Evolutionary conservation across 2,797 vertebrate genomes (phyloP).

Genomic region (Salmo trutta): DNA sequence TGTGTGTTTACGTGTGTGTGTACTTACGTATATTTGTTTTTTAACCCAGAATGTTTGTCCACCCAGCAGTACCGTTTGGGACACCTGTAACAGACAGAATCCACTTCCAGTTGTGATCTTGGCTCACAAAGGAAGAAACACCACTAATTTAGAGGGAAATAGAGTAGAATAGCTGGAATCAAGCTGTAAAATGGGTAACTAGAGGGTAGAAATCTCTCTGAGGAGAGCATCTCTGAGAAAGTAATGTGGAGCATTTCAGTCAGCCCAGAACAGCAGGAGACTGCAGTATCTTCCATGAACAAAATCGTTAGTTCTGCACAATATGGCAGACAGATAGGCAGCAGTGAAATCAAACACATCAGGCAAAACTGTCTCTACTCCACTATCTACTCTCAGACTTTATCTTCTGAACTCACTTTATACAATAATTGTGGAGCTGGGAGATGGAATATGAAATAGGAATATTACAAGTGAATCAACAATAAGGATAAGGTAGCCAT

Average conservation of each 20-base stretch:
- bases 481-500: neutral
- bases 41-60: too few relatives aligned
- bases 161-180: constrained; percentile 41
- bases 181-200: constrained; percentile 50
- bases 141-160: constrained; percentile 28
- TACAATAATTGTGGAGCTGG: neutral
- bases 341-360: constrained; percentile 57
- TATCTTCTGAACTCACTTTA: neutral
- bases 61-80: too few relatives aligned
- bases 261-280: constrained; percentile 61
- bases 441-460: too few relatives aligned
- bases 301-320: constrained; percentile 49
- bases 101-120: neutral
- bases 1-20: neutral
- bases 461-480: too few relatives aligned
- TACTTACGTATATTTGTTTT: constrained; percentile 6
- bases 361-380: constrained; percentile 5
- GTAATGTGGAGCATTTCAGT: constrained; percentile 64
- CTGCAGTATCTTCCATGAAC: constrained; percentile 40
- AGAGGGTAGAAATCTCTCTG: constrained; percentile 37
- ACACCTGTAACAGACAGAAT: neutral
- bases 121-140: constrained; percentile 23
- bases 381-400: neutral
- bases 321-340: constrained; percentile 33
- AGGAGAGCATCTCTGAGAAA: constrained; percentile 43